Evolutionary conservation across 2,113 vertebrate genomes (phyloP).

Genomic region (Sterrhoptilus dennistouni): DNA sequence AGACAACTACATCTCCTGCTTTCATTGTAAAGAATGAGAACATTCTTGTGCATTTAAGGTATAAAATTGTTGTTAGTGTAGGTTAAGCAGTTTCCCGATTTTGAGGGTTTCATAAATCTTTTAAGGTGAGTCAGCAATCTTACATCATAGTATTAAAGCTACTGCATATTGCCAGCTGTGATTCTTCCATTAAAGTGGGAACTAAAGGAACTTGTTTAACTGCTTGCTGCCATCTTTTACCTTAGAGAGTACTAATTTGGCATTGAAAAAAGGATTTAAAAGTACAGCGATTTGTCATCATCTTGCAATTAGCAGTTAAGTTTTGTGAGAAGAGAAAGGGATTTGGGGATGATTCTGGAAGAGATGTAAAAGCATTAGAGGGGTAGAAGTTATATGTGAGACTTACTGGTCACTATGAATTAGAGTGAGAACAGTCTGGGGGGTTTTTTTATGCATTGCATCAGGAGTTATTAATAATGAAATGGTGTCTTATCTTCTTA

Average conservation of each 20-base stretch:
- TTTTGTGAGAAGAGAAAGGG: not conserved
- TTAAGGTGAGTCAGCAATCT: not conserved
- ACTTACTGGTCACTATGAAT: not conserved
- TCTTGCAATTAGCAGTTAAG: not conserved
- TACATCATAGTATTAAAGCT: not conserved
- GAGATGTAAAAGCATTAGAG: not conserved
- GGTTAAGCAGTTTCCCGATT: not conserved
- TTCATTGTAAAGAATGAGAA: not conserved
- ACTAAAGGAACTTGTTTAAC: conserved; percentile 21
- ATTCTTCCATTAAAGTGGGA: conserved; percentile 24
- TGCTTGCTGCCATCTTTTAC: conserved; percentile 6
- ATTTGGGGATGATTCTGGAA: not conserved
- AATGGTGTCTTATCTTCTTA: not conserved
- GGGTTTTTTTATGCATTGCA: not conserved
- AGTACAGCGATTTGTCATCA: not conserved
- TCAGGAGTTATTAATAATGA: not conserved
- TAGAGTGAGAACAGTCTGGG: not conserved
- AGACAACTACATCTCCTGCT: not conserved
- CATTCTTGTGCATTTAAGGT: not conserved
- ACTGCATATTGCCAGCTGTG: not conserved
- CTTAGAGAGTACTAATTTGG: conserved; percentile 2
- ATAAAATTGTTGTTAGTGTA: not conserved
- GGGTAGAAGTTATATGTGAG: not conserved
- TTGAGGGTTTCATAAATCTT: not conserved
- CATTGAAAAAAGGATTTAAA: not conserved